Conservation (phyloP, 2,888 invertebrate species). For the Rhamphomyia laevipes region DNA sequence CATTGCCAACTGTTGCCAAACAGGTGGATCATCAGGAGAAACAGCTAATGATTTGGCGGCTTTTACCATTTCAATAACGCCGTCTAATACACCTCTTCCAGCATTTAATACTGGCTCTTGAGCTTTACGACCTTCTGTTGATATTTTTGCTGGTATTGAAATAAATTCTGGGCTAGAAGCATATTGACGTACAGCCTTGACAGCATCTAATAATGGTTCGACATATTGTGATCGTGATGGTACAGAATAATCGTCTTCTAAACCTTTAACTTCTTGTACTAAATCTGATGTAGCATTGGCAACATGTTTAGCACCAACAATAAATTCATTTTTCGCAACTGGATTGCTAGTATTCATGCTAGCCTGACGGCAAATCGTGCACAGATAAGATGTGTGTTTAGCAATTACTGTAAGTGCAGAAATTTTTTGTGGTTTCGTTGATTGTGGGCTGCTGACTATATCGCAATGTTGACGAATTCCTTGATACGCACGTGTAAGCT, state of each 20-base stretch:
- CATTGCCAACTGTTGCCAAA: conserved; percentile 87
- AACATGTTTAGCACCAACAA: conserved; percentile 94
- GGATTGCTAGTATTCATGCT: conserved; percentile 84
- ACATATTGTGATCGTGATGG: conserved; percentile 67
- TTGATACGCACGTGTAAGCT: conserved; percentile 76
- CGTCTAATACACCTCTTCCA: conserved; percentile 65
- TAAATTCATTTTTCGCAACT: conserved; percentile 90
- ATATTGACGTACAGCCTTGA: conserved; percentile 83
- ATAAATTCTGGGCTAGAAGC: conserved; percentile 91
- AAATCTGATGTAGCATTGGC: conserved; percentile 90
- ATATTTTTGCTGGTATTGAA: conserved; percentile 83
- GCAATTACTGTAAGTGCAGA: conserved; percentile 90
- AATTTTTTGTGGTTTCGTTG: conserved; percentile 71
- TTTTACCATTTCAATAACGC: conserved; percentile 81
- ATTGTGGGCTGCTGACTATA: conserved; percentile 55
- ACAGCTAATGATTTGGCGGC: conserved; percentile 82
- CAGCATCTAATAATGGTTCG: conserved; percentile 75
- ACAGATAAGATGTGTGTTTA: conserved; percentile 89
- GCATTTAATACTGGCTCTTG: conserved; percentile 83
- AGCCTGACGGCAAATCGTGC: conserved; percentile 89
- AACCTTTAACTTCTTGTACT: conserved; percentile 86
- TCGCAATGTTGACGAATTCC: conserved; percentile 85
- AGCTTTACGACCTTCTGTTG: conserved; percentile 64
- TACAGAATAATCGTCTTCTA: conserved; percentile 75
- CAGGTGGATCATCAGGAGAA: conserved; percentile 79